Evolutionary conservation across 2,888 invertebrate species (phyloP), one percentile per base, ranked within the genome.

Genomic region (Leptinotarsa haldemani): DNA sequence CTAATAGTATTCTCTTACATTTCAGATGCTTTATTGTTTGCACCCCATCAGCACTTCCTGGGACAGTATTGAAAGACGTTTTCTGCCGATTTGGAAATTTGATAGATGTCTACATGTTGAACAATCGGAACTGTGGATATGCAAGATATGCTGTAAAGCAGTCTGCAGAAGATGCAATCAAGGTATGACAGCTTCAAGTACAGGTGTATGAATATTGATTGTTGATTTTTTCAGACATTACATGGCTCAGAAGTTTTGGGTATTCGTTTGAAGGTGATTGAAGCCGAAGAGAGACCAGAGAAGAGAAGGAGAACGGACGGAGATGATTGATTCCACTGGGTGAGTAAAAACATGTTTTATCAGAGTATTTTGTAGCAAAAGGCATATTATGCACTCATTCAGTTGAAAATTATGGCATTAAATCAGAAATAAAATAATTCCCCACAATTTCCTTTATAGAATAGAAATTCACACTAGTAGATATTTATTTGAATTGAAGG

Each of bases 211-310:
- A 18, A 64, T 48, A 40, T 66, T 65, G 53, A 47, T 22, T 40
- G 40, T 56, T 74, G 70, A 73, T 71, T 76, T 63, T 80, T 83
- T 66, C 74, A 89, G 84, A 84, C 85, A 0, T 87, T 97, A 64
- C 96, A 97, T 85, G 97, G 96, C 13, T 95, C 96, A 74, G 96
- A 96, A 86, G 91, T 97, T 73, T 94, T 94, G 82, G 96, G 96
- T 30, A 92, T 95, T 30, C 91, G 95, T 76, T 89, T 97, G 69
- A 95, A 97, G 89, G 97, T 97, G 5, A 89, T 97, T 87, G 94
- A 95, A 85, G 97, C 97, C 0, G 97, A 97, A 82, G 94, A 95
- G 80, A 91, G 84, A 48, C 79, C 78, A 7, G 83, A 82, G n/a
- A 75, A 75, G 56, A 72, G 70, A 48, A 56, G 56, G 15, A 73